Base-by-base conservation (phyloP, 2,113 vertebrate genomes). In the Murina feae region DNA sequence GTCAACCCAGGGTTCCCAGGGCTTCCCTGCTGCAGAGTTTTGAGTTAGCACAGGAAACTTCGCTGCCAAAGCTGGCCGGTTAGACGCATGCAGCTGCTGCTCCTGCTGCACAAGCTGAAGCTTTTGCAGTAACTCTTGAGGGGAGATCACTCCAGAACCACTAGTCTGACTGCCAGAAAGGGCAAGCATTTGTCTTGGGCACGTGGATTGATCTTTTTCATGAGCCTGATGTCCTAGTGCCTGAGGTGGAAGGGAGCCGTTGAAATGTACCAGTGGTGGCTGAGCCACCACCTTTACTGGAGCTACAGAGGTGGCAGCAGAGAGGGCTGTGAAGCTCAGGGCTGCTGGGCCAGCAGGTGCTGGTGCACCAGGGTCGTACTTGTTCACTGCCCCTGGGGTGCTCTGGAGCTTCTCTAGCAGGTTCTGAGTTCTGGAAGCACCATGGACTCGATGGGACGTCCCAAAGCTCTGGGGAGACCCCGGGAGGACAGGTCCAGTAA, bases 71-170 rank as follows among this genome's bases (percentile, higher is more conserved):
- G 98, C 96, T 0, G 97, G 98, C 30, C 98, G 98, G 90, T 95
- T 97, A 23, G 97, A 89, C 0, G 98, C 97, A 0, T 97, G 98
- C 44, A 98, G 93, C 94, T 98, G 98, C 86, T 99, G 99, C 21
- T 99, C 99, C 90, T 99, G 99, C 58, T 99, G 99, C 39, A 99
- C 99, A 5, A 98, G 96, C 92, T 99, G 99, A 9, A 99, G 99
- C 90, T 99, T 99, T 82, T 98, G 98, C 89, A 99, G 74, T 11
- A 99, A 97, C 95, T 99, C 99, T 9, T 99, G 98, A 60, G 99
- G 98, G 4, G 99, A 99, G 86, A 99, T 98, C 93, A 98, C 98
- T 3, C 98, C 97, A 9, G 98, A 97, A 53, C 1, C 91, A 13
- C 95, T 42, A 0, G 97, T 25, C 58, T 96, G 98, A 84, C 39